These are phyloP conservation scores for Lamellibrachia columna DNA, from an alignment of 2,888 invertebrate genomes.

Conservation along the genomic window DNA sequence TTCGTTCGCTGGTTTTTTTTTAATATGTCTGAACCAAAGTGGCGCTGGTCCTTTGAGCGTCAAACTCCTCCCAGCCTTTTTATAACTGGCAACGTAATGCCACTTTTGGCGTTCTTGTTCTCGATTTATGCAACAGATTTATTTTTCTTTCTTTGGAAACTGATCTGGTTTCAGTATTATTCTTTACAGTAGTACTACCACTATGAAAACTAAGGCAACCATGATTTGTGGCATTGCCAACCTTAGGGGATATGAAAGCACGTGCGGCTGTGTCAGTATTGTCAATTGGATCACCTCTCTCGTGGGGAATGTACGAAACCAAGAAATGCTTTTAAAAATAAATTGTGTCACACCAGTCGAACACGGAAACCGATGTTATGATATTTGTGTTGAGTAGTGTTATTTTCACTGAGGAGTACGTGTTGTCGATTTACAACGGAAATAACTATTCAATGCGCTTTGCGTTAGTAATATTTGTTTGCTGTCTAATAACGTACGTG, in stretches of 20 bases:
- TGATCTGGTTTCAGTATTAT: background rate
- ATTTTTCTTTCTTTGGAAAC: background rate
- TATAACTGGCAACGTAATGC: background rate
- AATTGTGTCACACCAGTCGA: background rate
- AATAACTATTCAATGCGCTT: too few species aligned
- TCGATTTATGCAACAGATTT: background rate
- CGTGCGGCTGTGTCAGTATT: background rate
- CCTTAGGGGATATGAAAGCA: conserved; percentile 8
- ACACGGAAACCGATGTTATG: background rate
- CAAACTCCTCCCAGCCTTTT: background rate
- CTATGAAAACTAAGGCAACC: background rate
- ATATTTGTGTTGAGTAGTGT: background rate
- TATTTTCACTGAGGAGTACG: too few species aligned
- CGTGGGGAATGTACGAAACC: background rate
- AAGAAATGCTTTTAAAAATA: background rate
- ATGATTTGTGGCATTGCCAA: background rate
- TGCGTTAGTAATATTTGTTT: too few species aligned
- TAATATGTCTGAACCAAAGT: too few species aligned
- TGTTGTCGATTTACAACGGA: too few species aligned
- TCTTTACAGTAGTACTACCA: background rate
- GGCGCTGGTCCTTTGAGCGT: background rate
- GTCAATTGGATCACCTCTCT: background rate
- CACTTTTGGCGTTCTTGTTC: background rate
- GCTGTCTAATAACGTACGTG: too few species aligned
- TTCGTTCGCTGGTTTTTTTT: background rate